Evolutionary conservation across 2,113 vertebrate species (phyloP).

Genomic region (Scomber japonicus): DNA sequence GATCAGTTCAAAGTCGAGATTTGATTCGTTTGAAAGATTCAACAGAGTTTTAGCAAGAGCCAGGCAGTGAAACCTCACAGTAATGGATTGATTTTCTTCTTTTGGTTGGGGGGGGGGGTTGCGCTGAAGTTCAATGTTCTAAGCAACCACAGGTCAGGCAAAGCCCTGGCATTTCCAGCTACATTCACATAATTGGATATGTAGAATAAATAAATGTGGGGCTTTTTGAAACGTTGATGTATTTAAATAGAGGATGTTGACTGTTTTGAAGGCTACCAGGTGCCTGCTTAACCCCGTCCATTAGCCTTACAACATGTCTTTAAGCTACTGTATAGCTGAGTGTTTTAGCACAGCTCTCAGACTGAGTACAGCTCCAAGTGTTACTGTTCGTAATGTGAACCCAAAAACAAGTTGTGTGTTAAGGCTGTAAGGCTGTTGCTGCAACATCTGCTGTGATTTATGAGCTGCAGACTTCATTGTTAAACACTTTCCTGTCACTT

Average conservation of each 20-base stretch:
- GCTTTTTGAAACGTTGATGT: conserved; percentile 21
- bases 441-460: conserved; percentile 62
- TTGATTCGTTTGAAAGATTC: conserved; percentile 55
- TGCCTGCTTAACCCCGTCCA: conserved; percentile 19
- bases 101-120: background rate
- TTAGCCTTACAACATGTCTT: conserved; percentile 5
- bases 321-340: conserved; percentile 35
- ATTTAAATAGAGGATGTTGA: conserved; percentile 28
- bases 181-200: conserved; percentile 44
- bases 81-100: conserved; percentile 32
- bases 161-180: conserved; percentile 9
- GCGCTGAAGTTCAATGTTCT: conserved; percentile 34
- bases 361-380: conserved; percentile 16
- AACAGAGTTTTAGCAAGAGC: conserved; percentile 13
- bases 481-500: conserved; percentile 52
- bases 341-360: background rate
- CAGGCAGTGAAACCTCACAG: conserved; percentile 24
- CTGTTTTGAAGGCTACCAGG: conserved; percentile 36
- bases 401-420: conserved; percentile 36
- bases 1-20: conserved; percentile 50
- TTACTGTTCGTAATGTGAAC: conserved; percentile 40
- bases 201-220: conserved; percentile 41
- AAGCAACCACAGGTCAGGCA: conserved; percentile 31
- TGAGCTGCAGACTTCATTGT: conserved; percentile 41
- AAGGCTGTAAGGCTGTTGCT: conserved; percentile 26